Conservation (phyloP, 1,140 invertebrate genomes). For the Catajapyx aquilonaris region DNA sequence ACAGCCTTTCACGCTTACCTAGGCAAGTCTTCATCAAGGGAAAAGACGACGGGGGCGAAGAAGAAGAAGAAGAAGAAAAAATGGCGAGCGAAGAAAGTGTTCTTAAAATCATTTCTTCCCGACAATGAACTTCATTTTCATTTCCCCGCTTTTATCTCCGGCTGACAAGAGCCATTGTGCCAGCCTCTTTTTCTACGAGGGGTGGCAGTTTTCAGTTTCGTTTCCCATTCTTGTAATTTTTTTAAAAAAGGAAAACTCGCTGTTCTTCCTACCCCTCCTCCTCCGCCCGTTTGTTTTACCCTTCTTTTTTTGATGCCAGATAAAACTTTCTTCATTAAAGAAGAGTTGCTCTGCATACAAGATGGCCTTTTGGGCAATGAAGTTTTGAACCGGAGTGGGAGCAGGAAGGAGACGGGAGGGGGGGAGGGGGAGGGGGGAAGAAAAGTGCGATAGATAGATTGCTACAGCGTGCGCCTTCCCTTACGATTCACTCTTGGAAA, state of each 20-base stretch:
- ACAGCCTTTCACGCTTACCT: too few species aligned
- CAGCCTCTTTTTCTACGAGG: not conserved
- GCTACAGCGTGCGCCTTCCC: not conserved
- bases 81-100: too few species aligned
- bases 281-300: not conserved
- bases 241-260: not conserved
- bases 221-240: not conserved
- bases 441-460: not conserved
- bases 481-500: not conserved
- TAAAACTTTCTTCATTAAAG: constrained; percentile 1
- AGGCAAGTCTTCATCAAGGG: too few species aligned
- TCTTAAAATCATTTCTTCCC: too few species aligned
- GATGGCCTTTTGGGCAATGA: not conserved
- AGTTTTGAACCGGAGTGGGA: not conserved
- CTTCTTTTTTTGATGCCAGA: not conserved
- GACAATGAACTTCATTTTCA: constrained; percentile 1
- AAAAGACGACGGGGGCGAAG: too few species aligned
- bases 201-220: not conserved
- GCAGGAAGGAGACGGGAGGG: too few species aligned
- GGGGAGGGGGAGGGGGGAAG: too few species aligned
- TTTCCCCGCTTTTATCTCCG: not conserved
- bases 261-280: not conserved
- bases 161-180: not conserved
- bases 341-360: not conserved
- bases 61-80: too few species aligned